Conservation (phyloP, 2,113 vertebrate genomes). For the Pampusana beccarii region DNA sequence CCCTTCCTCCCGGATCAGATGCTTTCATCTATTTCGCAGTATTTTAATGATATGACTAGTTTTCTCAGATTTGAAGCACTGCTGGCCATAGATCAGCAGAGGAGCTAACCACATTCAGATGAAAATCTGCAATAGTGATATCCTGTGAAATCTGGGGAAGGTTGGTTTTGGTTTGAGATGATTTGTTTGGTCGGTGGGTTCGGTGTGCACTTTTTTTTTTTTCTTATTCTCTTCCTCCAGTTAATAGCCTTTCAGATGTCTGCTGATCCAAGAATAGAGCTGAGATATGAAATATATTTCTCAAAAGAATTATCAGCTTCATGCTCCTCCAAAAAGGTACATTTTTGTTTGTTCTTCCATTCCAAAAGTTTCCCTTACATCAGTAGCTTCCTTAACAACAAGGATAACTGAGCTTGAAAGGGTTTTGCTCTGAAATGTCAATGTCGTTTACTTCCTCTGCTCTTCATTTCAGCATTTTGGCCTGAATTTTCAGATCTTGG, state of each 20-base stretch:
- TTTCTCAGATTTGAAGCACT: background rate
- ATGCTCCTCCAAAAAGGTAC: background rate
- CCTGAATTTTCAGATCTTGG: conserved; percentile 1
- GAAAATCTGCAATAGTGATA: background rate
- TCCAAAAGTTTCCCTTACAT: conserved; percentile 6
- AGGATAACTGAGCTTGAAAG: conserved; percentile 25
- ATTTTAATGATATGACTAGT: background rate
- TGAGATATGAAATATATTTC: background rate
- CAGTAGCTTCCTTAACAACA: conserved; percentile 15
- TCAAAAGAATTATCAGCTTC: conserved; percentile 1
- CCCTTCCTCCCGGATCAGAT: background rate
- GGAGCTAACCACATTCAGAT: background rate
- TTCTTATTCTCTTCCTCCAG: background rate
- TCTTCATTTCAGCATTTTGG: conserved; percentile 30
- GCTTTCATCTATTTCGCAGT: background rate
- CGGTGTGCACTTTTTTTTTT: background rate
- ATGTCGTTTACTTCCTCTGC: conserved; percentile 19
- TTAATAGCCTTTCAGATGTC: background rate
- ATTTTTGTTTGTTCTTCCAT: background rate
- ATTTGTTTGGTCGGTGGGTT: background rate
- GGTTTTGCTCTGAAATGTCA: conserved; percentile 27
- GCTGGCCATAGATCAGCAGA: background rate
- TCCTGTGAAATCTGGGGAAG: background rate
- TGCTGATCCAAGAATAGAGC: background rate
- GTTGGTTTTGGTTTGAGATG: background rate